A percentile compares a stretch with the other conserved stretches of the same genome.
phyloP scores from a whole-genome alignment of 1,140 invertebrate species.

The Chironomus tepperi region DNA sequence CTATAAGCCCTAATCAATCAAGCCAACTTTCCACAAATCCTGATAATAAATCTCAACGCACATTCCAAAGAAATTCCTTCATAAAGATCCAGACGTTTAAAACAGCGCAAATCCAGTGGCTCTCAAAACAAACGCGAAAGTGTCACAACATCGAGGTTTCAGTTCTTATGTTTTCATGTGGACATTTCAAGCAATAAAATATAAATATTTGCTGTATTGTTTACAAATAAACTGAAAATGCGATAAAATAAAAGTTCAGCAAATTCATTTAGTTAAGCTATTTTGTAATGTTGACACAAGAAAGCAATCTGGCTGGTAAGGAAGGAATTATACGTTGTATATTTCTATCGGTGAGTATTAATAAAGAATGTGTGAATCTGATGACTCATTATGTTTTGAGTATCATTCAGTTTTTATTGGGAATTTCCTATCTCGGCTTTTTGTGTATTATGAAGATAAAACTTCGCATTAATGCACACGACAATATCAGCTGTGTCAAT shows the following conservation, averaged over 20 bases:
- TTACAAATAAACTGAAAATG: not conserved
- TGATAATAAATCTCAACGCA: too few relatives aligned
- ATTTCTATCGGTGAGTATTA: conserved; percentile 54
- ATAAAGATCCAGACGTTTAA: too few relatives aligned
- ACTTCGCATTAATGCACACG: not conserved
- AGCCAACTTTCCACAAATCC: too few relatives aligned
- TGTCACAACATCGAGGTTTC: too few relatives aligned
- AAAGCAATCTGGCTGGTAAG: conserved; percentile 38
- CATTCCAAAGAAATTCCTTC: too few relatives aligned
- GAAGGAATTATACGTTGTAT: conserved; percentile 69
- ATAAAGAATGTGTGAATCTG: not conserved
- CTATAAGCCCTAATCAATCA: too few relatives aligned
- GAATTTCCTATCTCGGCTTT: not conserved
- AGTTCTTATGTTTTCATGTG: too few relatives aligned
- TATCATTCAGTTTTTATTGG: not conserved
- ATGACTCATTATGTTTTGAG: not conserved
- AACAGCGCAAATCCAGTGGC: too few relatives aligned
- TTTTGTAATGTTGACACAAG: conserved; percentile 16
- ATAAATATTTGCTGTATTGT: not conserved
- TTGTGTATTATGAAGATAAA: not conserved
- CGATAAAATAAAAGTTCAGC: not conserved
- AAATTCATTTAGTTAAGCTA: not conserved
- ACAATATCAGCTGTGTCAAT: not conserved
- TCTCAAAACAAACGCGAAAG: too few relatives aligned
- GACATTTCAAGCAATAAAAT: not conserved